Evolutionary conservation across 2,797 vertebrate species (phyloP).

Genomic region (Sylvilagus floridanus): DNA sequence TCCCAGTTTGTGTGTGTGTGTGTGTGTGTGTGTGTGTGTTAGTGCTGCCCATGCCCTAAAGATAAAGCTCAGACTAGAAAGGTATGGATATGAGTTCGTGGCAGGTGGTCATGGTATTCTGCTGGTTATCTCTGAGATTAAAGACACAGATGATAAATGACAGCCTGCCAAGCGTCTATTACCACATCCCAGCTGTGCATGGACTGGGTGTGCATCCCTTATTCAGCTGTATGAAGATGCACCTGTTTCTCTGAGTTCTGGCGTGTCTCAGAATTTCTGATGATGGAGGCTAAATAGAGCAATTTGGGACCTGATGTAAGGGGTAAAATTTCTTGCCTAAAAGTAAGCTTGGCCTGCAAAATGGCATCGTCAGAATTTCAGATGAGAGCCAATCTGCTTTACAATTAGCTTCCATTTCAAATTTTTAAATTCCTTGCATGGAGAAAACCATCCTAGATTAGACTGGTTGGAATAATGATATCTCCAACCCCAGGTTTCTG

Average conservation of each 20-base stretch:
- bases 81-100: constrained; percentile 58
- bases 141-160: constrained; percentile 74
- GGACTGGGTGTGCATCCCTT: constrained; percentile 50
- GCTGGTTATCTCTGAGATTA: constrained; percentile 68
- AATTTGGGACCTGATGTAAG: constrained; percentile 59
- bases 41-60: background rate
- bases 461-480: constrained; percentile 63
- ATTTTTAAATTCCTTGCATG: constrained; percentile 63
- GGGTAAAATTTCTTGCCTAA: constrained; percentile 56
- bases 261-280: constrained; percentile 73
- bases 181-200: constrained; percentile 74
- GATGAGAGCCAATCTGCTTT: constrained; percentile 71
- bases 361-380: constrained; percentile 75
- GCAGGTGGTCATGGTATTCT: constrained; percentile 59
- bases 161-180: constrained; percentile 69
- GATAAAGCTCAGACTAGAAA: constrained; percentile 38
- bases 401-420: constrained; percentile 73
- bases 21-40: background rate
- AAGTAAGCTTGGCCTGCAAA: constrained; percentile 66
- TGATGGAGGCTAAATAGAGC: constrained; percentile 58
- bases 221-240: constrained; percentile 52
- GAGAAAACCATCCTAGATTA: constrained; percentile 58
- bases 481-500: constrained; percentile 66
- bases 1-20: background rate
- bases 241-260: constrained; percentile 71